phyloP scores from a whole-genome alignment of 2,113 vertebrate genomes.

The Hypomesus transpacificus region DNA sequence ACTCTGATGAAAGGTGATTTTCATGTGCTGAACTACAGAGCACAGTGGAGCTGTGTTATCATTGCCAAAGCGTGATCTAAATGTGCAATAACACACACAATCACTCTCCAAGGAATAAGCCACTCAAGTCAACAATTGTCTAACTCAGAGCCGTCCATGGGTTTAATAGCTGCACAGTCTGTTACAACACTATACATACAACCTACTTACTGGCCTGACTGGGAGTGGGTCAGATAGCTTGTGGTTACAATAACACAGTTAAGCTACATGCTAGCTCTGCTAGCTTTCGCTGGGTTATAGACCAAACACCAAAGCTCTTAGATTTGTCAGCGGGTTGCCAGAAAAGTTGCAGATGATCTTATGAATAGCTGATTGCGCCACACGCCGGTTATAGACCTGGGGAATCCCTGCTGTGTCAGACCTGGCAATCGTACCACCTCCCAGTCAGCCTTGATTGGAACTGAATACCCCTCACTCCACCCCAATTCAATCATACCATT shows the following conservation, averaged over 20 bases:
- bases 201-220: constrained; percentile 10
- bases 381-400: constrained; percentile 12
- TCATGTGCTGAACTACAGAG: constrained; percentile 16
- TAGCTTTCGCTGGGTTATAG: background rate
- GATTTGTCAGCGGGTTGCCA: constrained; percentile 17
- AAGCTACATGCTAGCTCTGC: constrained; percentile 9
- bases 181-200: constrained; percentile 19
- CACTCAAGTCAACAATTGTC: constrained; percentile 25
- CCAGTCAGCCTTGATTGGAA: constrained; percentile 35
- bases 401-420: constrained; percentile 26
- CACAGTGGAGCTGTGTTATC: constrained; percentile 24
- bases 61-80: constrained; percentile 36
- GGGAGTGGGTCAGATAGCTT: constrained; percentile 3
- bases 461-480: constrained; percentile 35
- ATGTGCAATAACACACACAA: constrained; percentile 39
- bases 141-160: constrained; percentile 8
- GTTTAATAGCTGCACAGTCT: constrained; percentile 4
- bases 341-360: background rate
- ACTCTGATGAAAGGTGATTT: constrained; percentile 12
- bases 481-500: constrained; percentile 59
- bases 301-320: background rate
- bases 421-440: constrained; percentile 12
- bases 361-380: constrained; percentile 17
- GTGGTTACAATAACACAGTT: constrained; percentile 24
- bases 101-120: constrained; percentile 27